Evolutionary conservation across 2,797 vertebrate species (phyloP), one percentile per base, ranked within the genome.

Genomic region (Rhynchonycteris naso): DNA sequence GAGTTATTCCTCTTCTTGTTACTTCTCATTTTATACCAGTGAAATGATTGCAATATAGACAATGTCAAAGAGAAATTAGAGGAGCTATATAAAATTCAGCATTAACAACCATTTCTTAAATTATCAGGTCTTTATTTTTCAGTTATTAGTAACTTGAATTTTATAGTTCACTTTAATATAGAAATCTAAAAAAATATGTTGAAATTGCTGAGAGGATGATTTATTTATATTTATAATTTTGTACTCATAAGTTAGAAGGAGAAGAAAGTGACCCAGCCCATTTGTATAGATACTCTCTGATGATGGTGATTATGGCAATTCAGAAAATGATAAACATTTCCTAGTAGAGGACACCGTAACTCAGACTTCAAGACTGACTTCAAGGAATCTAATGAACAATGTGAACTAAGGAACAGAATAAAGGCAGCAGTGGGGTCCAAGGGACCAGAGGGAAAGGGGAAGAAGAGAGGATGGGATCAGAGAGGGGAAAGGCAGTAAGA

Each of bases 141-240:
- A 84, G 12, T 65, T 65, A 82, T 16, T 95, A 33, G 13, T 79
- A n/a, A 85, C 74, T 56, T 87, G 1, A 90, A 78, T 65, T 59
- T 35, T 68, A 83, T 35, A 87, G 9, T 54, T 10, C 0, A 28
- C 13, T 72, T 58, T 63, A 47, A 63, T n/a, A 81, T 7, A 96
- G 59, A 90, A 93, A 65, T 82, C 1, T 80, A 33, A 35, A 90
- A 85, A 47, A 79, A 56, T 16, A 50, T 56, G 5, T 54, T 88
- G 71, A 84, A 84, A 63, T 74, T 75, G 14, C 21, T 80, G 14
- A 76, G 30, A 26, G 3, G 10, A 0, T 52, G 33, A 71, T 68
- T 65, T 63, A 58, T 93, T 86, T 95, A 56, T 26, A 65, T 52
- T 88, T 50, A 54, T 7, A 76, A 50, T 87, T 68, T 50, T 87